Percentiles rank a stretch among this genome's conserved stretches.
These are phyloP conservation scores for Protonemura montana DNA, from an alignment of 2,888 invertebrate genomes.

Conservation along the genomic window DNA sequence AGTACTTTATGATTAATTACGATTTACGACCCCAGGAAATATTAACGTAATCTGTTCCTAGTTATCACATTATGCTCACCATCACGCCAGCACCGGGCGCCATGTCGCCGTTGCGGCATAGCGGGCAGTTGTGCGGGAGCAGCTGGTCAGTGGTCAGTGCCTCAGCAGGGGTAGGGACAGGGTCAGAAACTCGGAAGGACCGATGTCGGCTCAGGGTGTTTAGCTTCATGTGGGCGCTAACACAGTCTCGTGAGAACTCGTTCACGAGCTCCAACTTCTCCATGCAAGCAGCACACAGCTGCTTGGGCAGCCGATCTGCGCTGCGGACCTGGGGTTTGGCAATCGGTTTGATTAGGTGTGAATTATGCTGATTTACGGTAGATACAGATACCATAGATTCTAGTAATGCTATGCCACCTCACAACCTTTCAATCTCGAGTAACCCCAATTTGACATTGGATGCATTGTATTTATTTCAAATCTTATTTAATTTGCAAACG, in stretches of 20 bases:
- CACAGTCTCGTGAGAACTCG: slow-evolving; percentile 48
- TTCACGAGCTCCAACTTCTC: slow-evolving; percentile 48
- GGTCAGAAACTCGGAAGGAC: background rate
- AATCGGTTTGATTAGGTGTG: too few species aligned
- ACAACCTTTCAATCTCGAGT: too few species aligned
- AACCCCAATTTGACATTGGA: too few species aligned
- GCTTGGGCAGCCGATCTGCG: slow-evolving; percentile 49
- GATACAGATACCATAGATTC: too few species aligned
- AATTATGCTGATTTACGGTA: too few species aligned
- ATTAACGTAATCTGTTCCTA: too few species aligned
- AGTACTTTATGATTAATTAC: too few species aligned
- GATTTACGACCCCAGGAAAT: too few species aligned
- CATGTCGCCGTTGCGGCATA: slow-evolving; percentile 47
- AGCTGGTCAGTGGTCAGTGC: background rate
- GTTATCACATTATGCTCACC: background rate
- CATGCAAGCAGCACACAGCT: slow-evolving; percentile 47
- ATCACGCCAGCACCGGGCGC: background rate
- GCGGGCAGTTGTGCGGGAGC: slow-evolving; percentile 41
- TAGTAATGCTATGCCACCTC: too few species aligned
- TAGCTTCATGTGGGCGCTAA: slow-evolving; percentile 48
- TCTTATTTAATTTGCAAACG: too few species aligned
- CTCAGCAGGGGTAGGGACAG: background rate
- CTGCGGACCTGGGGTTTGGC: slow-evolving; percentile 45
- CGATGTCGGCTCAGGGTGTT: slow-evolving; percentile 34
- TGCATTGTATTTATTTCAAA: too few species aligned